Evolutionary conservation across 2,797 vertebrate species (phyloP), one percentile per base, ranked within the genome.

Genomic region (Gallinago nigripennis): DNA sequence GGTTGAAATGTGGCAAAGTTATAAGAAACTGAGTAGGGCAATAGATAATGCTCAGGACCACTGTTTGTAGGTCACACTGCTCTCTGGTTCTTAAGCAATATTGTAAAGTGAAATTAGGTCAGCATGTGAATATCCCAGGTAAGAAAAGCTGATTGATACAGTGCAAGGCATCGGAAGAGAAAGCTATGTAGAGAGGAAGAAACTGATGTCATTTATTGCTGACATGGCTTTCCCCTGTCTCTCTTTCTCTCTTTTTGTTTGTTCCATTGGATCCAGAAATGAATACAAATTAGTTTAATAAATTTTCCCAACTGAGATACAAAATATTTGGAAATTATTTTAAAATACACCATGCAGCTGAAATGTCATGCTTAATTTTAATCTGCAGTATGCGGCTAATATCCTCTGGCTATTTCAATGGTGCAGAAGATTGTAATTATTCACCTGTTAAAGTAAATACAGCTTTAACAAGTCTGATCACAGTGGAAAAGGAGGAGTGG

Each of bases 381-480:
- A 68, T 88, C 68, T 95, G 83, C 82, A 71, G 78, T 64, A 71
- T 61, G 76, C 0, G 0, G 81, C 69, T 89, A 50, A 92, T 95
- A 43, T 72, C 93, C 71, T 92, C 50, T 18, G 85, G 94, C 91
- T 91, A 51, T 91, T 95, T 78, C 86, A 94, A 0, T 60, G 72
- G 71, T 69, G 76, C 78, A 84, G 94, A 95, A 94, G 83, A 95
- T 93, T 91, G 75, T 89, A 95, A 95, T 95, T 93, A 92, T 88
- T 95, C 94, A 95, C 93, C 88, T 97, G 81, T 78, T 96, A 95
- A 80, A 90, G 60, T n/a, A 95, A 95, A 94, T 54, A 60, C 7
- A 27, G 68, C 71, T 91, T 73, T 89, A 95, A 80, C 78, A 87
- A 83, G 68, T 61, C 82, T 92, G 92, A 85, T 91, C 75, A 85